Conservation (phyloP, 2,888 invertebrate species). For the Candidula unifasciata region DNA sequence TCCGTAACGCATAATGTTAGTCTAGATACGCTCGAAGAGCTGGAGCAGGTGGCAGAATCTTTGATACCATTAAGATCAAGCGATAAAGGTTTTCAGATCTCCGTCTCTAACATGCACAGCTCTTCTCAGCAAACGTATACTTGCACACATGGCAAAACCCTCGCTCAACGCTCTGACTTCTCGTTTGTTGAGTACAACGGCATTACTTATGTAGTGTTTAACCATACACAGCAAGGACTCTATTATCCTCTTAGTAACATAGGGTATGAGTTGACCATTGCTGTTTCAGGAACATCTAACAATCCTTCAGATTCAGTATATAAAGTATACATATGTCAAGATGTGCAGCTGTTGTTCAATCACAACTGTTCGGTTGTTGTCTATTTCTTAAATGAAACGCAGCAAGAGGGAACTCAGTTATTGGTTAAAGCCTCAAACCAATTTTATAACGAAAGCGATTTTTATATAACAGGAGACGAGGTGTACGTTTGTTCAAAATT, state of each 20-base stretch:
- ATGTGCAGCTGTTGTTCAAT: background rate
- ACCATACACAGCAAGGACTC: background rate
- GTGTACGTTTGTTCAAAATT: conserved; percentile 33
- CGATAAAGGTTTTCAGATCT: background rate
- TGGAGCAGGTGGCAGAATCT: background rate
- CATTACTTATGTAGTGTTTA: background rate
- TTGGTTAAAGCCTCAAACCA: background rate
- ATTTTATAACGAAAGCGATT: background rate
- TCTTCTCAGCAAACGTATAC: fast-evolving
- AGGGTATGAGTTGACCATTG: background rate
- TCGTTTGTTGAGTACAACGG: background rate
- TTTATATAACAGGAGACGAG: background rate
- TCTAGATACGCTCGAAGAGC: conserved; percentile 14
- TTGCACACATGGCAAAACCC: background rate
- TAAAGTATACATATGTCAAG: conserved; percentile 15
- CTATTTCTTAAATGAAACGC: conserved; percentile 35
- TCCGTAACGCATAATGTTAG: background rate
- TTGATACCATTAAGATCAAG: background rate
- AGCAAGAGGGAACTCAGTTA: background rate
- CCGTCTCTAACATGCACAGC: conserved; percentile 2
- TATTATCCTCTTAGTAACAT: conserved; percentile 18
- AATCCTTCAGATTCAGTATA: background rate
- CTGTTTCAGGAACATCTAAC: background rate
- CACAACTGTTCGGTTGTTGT: conserved; percentile 25
- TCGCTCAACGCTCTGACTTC: background rate